phyloP scores from a whole-genome alignment of 2,888 invertebrate species.

The Sphaerophoria rueppellii region DNA sequence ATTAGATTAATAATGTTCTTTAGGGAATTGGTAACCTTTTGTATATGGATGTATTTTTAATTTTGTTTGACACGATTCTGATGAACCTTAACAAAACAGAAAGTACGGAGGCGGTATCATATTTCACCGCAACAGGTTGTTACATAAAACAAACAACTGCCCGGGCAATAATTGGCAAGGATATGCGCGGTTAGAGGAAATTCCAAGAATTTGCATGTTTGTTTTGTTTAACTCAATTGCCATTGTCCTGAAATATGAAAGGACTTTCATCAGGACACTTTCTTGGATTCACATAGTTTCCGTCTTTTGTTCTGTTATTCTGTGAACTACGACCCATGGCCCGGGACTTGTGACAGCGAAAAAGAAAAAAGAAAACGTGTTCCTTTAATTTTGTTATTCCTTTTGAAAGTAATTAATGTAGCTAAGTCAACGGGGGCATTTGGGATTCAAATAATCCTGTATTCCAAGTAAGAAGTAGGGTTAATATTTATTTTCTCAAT shows the following conservation, averaged over 20 bases:
- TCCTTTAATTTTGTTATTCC: not conserved
- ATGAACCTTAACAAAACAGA: conserved; percentile 4
- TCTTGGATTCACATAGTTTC: conserved; percentile 8
- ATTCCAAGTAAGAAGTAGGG: not conserved
- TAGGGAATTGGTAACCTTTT: conserved; percentile 13
- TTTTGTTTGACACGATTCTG: not conserved
- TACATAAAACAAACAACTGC: not conserved
- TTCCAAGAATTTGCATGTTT: not conserved
- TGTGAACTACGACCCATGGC: no score
- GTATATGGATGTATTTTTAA: not conserved
- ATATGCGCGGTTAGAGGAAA: not conserved
- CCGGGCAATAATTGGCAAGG: not conserved
- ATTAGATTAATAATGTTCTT: conserved; percentile 36
- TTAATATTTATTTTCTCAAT: not conserved
- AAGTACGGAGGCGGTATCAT: not conserved
- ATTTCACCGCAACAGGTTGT: conserved; percentile 31
- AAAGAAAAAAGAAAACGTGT: not conserved
- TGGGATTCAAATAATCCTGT: not conserved
- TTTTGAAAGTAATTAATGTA: conserved; percentile 6
- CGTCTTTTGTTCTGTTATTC: not conserved
- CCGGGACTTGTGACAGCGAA: no score
- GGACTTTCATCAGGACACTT: conserved; percentile 33
- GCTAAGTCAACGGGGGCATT: not conserved
- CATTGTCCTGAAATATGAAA: conserved; percentile 19
- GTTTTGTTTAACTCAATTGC: conserved; percentile 27